These are phyloP conservation scores for Chelon auratus DNA, from an alignment of 2,797 vertebrate genomes.

Conservation along the genomic window DNA sequence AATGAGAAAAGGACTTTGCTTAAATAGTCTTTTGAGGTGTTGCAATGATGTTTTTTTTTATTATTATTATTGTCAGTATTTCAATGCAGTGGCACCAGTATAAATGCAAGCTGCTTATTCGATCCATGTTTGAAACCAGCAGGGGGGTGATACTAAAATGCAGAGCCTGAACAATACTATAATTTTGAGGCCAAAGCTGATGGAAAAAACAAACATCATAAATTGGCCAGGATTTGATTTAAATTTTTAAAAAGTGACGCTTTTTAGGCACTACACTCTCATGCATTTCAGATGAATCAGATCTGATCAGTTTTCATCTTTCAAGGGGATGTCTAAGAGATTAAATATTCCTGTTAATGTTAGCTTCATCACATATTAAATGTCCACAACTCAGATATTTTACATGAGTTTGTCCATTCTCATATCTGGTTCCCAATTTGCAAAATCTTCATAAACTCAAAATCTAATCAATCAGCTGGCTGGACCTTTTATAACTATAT, in stretches of 20 bases:
- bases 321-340: too few species aligned
- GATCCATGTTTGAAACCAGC: background rate
- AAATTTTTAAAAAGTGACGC: background rate
- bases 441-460: too few species aligned
- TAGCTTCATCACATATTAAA: too few species aligned
- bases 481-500: too few species aligned
- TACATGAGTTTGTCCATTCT: too few species aligned
- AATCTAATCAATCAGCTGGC: too few species aligned
- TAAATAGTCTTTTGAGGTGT: background rate
- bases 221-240: background rate
- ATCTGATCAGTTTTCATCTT: too few species aligned
- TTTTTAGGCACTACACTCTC: background rate
- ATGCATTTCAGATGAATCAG: too few species aligned
- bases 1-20: background rate
- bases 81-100: background rate
- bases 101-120: constrained; percentile 1
- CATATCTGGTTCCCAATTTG: too few species aligned
- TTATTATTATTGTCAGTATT: background rate
- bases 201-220: background rate
- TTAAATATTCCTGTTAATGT: too few species aligned
- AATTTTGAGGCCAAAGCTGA: background rate
- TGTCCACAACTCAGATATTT: too few species aligned
- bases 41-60: background rate
- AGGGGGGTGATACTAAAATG: background rate
- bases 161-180: background rate